phyloP scores from a whole-genome alignment of 2,797 vertebrate genomes.

The Molossus molossus region DNA sequence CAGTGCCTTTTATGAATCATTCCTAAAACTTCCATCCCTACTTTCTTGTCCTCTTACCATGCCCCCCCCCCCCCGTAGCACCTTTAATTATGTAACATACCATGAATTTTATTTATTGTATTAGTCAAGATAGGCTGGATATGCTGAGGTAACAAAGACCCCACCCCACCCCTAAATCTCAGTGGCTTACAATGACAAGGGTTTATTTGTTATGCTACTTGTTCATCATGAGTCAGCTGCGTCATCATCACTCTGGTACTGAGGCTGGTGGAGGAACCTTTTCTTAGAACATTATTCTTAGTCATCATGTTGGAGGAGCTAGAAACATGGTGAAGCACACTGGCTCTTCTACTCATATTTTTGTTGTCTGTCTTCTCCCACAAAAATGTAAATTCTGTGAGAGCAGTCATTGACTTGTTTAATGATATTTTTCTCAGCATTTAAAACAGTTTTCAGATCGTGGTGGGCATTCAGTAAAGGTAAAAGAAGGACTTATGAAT shows the following conservation, averaged over 20 bases:
- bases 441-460: slow-evolving; percentile 37
- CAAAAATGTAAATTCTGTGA: slow-evolving; percentile 17
- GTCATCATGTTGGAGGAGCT: not conserved
- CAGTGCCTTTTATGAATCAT: slow-evolving; percentile 31
- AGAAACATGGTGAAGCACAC: not conserved
- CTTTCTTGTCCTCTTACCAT: not conserved
- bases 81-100: not conserved
- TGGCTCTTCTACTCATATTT: not conserved
- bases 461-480: not conserved
- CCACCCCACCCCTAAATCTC: not conserved
- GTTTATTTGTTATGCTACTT: not conserved
- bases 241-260: not conserved
- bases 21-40: not conserved
- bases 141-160: not conserved
- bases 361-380: not conserved
- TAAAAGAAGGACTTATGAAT: slow-evolving; percentile 57
- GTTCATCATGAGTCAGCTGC: not conserved
- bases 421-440: not conserved
- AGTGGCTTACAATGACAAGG: not conserved
- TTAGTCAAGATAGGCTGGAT: slow-evolving; percentile 8
- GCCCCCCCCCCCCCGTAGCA: not conserved
- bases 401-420: slow-evolving; percentile 19
- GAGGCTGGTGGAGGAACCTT: slow-evolving; percentile 10
- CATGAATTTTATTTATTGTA: slow-evolving; percentile 26
- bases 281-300: slow-evolving; percentile 5